phyloP scores from a whole-genome alignment of 2,113 vertebrate species.

The Mandrillus leucophaeus region DNA sequence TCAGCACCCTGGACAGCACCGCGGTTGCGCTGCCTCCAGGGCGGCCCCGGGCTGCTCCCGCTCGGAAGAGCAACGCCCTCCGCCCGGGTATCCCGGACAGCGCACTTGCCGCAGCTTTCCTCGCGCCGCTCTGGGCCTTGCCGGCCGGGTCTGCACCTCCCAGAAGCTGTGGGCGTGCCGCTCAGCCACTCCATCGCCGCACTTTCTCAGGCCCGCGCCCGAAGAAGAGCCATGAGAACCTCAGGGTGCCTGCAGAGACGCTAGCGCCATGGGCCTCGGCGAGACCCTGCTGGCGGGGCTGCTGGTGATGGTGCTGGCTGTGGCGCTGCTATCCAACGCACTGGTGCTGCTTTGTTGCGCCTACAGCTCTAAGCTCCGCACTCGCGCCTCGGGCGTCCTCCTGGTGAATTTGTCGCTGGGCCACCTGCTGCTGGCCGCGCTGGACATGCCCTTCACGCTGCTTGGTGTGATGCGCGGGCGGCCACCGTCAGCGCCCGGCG shows the following conservation, averaged over 20 bases:
- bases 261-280: constrained; percentile 83
- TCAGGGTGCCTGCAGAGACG: neutral
- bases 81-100: neutral
- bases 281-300: constrained; percentile 85
- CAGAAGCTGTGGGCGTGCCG: neutral
- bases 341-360: constrained; percentile 88
- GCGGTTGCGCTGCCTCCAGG: neutral
- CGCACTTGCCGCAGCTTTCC: rapidly evolving
- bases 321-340: constrained; percentile 85
- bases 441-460: constrained; percentile 88
- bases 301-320: constrained; percentile 83
- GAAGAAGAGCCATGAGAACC: neutral
- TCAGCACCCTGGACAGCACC: constrained; percentile 91
- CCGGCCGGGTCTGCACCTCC: neutral
- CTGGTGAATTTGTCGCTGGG: constrained; percentile 87
- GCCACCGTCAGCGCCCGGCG: constrained; percentile 81
- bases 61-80: neutral
- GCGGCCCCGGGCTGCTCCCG: rapidly evolving
- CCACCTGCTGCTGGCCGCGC: constrained; percentile 86
- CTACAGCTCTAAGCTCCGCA: constrained; percentile 85
- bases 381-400: constrained; percentile 86
- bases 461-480: constrained; percentile 80
- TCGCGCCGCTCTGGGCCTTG: rapidly evolving
- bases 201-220: rapidly evolving
- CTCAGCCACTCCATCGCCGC: rapidly evolving